These are phyloP conservation scores for Epicauta chinensis DNA, from an alignment of 1,140 invertebrate genomes.

Conservation along the genomic window DNA sequence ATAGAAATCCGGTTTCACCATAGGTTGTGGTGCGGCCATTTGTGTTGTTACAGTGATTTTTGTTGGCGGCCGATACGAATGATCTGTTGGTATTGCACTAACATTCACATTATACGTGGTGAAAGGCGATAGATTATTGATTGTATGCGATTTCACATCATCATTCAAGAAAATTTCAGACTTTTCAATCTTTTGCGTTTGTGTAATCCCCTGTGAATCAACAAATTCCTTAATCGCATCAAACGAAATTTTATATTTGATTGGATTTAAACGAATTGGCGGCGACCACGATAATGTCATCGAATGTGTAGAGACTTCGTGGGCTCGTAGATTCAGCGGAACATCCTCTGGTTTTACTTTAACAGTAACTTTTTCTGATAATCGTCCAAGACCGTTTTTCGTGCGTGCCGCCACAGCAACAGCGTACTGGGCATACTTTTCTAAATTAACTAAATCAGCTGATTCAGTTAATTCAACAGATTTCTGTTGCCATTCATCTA, in stretches of 20 bases:
- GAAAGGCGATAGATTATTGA: slow-evolving; percentile 85
- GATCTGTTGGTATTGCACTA: slow-evolving; percentile 79
- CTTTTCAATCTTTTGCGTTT: slow-evolving; percentile 74
- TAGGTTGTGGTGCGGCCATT: slow-evolving; percentile 92
- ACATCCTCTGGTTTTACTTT: slow-evolving; percentile 89
- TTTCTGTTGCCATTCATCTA: slow-evolving; percentile 86
- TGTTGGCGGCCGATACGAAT: slow-evolving; percentile 78
- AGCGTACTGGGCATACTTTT: slow-evolving; percentile 87
- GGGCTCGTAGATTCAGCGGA: slow-evolving; percentile 76
- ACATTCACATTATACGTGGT: slow-evolving; percentile 94
- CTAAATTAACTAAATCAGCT: slow-evolving; percentile 82
- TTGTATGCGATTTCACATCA: slow-evolving; percentile 61
- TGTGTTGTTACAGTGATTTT: slow-evolving; percentile 94
- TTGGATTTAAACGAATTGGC: slow-evolving; percentile 83
- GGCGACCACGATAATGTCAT: slow-evolving; percentile 89
- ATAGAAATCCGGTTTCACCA: slow-evolving; percentile 92
- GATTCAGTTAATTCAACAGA: slow-evolving; percentile 80
- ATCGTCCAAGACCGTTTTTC: slow-evolving; percentile 60
- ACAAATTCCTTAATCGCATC: slow-evolving; percentile 93
- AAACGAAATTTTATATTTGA: slow-evolving; percentile 86
- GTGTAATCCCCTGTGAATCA: slow-evolving; percentile 87
- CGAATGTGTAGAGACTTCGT: slow-evolving; percentile 81
- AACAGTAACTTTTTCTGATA: slow-evolving; percentile 75
- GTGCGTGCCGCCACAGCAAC: slow-evolving; percentile 85
- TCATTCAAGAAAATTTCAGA: slow-evolving; percentile 66